phyloP scores from a whole-genome alignment of 2,113 vertebrate genomes.

The Nothocercus julius region DNA sequence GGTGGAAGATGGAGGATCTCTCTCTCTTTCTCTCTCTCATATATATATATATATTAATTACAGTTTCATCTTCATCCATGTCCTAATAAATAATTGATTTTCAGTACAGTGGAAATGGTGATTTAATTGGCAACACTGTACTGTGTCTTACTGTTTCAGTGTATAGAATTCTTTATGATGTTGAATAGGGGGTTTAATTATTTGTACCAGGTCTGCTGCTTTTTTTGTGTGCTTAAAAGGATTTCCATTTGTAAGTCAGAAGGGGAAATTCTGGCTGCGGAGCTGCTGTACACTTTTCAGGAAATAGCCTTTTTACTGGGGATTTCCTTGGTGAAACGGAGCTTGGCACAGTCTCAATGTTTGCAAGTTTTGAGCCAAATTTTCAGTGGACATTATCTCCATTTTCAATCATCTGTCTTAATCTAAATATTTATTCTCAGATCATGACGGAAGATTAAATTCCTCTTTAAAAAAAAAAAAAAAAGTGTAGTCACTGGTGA shows the following conservation, averaged over 20 bases:
- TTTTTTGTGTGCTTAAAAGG: background rate
- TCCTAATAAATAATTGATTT: background rate
- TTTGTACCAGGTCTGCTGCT: background rate
- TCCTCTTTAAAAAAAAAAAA: background rate
- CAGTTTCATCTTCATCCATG: background rate
- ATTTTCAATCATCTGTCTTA: background rate
- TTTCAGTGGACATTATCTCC: background rate
- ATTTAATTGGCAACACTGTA: background rate
- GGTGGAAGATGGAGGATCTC: background rate
- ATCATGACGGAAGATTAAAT: background rate
- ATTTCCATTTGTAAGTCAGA: background rate
- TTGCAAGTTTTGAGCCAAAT: background rate
- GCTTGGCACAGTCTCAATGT: fast-evolving
- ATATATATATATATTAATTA: background rate
- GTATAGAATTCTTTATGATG: background rate
- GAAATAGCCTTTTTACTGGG: constrained; percentile 30
- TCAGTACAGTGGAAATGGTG: background rate
- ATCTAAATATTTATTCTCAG: background rate
- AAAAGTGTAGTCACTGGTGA: background rate
- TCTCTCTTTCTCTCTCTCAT: too few relatives aligned
- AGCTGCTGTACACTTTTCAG: constrained; percentile 4
- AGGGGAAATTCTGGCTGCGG: background rate
- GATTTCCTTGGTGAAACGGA: constrained; percentile 23
- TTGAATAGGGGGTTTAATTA: background rate
- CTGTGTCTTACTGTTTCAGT: background rate